These are phyloP conservation scores for Drosophila paucipuncta DNA, from an alignment of 2,888 invertebrate species.

Conservation along the genomic window DNA sequence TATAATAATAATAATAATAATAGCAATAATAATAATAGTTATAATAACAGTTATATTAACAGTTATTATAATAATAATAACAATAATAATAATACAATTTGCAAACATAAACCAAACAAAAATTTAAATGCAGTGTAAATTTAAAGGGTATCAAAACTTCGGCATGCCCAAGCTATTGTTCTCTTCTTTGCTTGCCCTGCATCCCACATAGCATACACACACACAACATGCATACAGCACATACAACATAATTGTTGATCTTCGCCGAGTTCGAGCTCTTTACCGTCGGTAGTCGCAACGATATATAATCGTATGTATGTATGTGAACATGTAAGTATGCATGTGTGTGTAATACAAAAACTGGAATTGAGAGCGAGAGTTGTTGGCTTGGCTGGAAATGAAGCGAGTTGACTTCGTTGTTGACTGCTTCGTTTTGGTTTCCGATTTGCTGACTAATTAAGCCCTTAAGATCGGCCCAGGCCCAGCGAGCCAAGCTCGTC, in stretches of 20 bases:
- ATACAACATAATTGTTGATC: conserved; percentile 51
- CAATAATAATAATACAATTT: neutral
- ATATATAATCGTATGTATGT: neutral
- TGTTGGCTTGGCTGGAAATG: conserved; percentile 24
- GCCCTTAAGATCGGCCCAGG: conserved; percentile 58
- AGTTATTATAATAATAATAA: neutral
- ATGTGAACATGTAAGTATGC: conserved; percentile 11
- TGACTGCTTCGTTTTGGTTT: conserved; percentile 40
- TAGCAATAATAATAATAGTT: neutral
- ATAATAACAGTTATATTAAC: neutral
- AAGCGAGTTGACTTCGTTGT: conserved; percentile 20
- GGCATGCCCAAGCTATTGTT: neutral
- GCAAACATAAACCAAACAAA: neutral
- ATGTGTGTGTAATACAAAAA: conserved; percentile 36
- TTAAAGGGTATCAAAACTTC: neutral
- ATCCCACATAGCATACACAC: conserved; percentile 2
- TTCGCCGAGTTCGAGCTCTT: conserved; percentile 17
- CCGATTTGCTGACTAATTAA: conserved; percentile 71
- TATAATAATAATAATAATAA: neutral
- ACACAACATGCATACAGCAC: neutral
- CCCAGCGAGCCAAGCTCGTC: conserved; percentile 8
- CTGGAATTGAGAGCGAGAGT: conserved; percentile 51
- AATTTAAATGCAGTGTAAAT: neutral
- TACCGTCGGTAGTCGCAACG: conserved; percentile 3
- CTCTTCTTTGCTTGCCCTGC: conserved; percentile 12